phyloP scores from a whole-genome alignment of 2,888 invertebrate species.

The Meliscaeva auricollis region DNA sequence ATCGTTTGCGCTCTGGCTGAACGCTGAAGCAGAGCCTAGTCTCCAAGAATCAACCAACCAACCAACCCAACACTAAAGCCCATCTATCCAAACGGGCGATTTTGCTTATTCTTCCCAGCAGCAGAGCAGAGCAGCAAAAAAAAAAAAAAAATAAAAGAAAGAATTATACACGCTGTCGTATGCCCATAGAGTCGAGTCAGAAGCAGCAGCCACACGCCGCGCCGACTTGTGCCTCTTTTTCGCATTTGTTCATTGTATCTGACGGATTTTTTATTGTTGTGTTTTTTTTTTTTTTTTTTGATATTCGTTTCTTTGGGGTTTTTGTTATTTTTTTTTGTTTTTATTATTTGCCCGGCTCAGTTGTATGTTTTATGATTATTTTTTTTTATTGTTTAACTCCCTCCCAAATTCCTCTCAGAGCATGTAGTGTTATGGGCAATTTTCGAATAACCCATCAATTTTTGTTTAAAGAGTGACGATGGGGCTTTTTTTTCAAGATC shows the following conservation, averaged over 20 bases:
- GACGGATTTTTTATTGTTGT: conserved; percentile 61
- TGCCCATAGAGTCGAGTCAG: conserved; percentile 57
- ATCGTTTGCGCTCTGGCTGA: conserved; percentile 66
- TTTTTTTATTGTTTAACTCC: conserved; percentile 27
- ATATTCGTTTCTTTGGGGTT: too few species aligned
- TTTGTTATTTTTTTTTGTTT: conserved; percentile 38
- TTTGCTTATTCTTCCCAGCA: conserved; percentile 55
- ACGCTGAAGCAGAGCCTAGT: conserved; percentile 73
- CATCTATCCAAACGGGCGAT: conserved; percentile 65
- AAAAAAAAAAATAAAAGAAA: background rate
- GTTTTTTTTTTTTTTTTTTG: conserved; percentile 45
- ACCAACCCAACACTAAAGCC: conserved; percentile 59
- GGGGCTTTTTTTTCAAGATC: conserved; percentile 8
- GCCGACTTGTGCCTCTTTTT: conserved; percentile 67
- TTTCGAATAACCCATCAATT: background rate
- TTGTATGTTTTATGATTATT: conserved; percentile 58
- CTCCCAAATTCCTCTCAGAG: conserved; percentile 20
- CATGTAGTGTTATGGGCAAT: conserved; percentile 37
- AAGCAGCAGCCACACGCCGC: conserved; percentile 57
- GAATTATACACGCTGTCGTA: conserved; percentile 44
- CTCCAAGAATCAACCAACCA: conserved; percentile 48
- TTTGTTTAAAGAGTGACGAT: conserved; percentile 42
- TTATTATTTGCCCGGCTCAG: conserved; percentile 37
- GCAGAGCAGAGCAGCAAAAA: conserved; percentile 24
- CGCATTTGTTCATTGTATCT: conserved; percentile 70